Evolutionary conservation across 2,113 vertebrate genomes (phyloP), one percentile per base, ranked within the genome.

Genomic region (Trematocara macrostoma): DNA sequence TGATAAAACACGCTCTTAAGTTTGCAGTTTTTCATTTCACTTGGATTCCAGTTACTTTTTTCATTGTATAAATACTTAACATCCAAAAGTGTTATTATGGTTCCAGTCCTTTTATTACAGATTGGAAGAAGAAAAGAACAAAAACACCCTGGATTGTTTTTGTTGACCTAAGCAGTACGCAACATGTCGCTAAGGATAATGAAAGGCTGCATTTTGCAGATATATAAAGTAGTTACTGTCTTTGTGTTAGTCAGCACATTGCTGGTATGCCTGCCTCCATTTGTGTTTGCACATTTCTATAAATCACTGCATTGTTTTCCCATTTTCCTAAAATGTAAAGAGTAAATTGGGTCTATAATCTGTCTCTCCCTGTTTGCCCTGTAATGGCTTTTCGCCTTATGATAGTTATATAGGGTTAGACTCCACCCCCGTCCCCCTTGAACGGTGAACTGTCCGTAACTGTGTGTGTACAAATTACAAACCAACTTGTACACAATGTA

Each of bases 31-130:
- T 64, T 20, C 18, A 67, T 67, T 67, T 67, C 34, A 67, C 0
- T 38, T 64, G 4, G 6, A 7, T n/a, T 64, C 59, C 59, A 64
- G 59, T 64, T n/a, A n/a, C n/a, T n/a, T 1, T 38, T 38, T 64
- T 38, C 0, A 1, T 12, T 3, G 0, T 12, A 67, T 38, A 67
- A 67, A 38, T 38, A 67, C 4, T 67, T 67, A 38, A 12, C 18
- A 20, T 20, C 34, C 34, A 34, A 67, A 67, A 67, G 34, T 20
- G 3, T 67, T 38, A 67, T 2, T 67, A 67, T 67, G 59, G 0
- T 38, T 64, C 18, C 59, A 64, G 59, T 20, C 34, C 34, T 38
- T 67, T 38, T 38, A 67, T 38, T 38, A 20, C 2, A 67, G 11
- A 38, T 67, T 20, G 10, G 34, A 67, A 38, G 34, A 64, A 4